phyloP scores from a whole-genome alignment of 2,113 vertebrate genomes.

The Cromileptes altivelis region DNA sequence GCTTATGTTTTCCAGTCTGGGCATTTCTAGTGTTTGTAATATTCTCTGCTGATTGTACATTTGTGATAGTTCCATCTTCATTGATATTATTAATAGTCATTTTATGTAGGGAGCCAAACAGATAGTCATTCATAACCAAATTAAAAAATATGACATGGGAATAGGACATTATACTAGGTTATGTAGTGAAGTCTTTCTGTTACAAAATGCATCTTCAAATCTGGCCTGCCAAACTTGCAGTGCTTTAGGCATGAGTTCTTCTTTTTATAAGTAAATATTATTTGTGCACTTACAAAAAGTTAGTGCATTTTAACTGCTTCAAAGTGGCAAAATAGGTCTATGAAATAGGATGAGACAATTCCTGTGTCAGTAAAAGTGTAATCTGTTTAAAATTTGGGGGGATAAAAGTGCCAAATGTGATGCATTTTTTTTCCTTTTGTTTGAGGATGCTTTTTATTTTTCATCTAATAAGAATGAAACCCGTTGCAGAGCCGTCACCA shows the following conservation, averaged over 20 bases:
- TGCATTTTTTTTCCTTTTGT: constrained; percentile 90
- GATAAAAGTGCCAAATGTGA: constrained; percentile 80
- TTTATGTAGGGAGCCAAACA: constrained; percentile 31
- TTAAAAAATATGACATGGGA: background rate
- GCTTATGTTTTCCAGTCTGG: constrained; percentile 50
- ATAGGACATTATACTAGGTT: background rate
- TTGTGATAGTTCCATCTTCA: constrained; percentile 75
- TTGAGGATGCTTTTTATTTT: constrained; percentile 96
- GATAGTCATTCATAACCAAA: constrained; percentile 26
- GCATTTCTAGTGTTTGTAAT: constrained; percentile 42
- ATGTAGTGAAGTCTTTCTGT: constrained; percentile 22
- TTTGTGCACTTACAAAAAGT: constrained; percentile 34
- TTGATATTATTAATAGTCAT: constrained; percentile 70
- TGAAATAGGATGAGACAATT: constrained; percentile 50
- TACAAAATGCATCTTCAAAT: constrained; percentile 45
- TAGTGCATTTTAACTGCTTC: constrained; percentile 12
- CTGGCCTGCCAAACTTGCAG: constrained; percentile 8
- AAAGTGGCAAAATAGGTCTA: constrained; percentile 36
- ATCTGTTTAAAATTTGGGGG: constrained; percentile 59
- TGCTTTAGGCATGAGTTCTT: constrained; percentile 26
- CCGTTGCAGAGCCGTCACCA: constrained; percentile 99
- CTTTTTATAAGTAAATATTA: constrained; percentile 25
- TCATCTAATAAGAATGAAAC: constrained; percentile 99
- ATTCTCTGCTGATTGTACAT: constrained; percentile 53
- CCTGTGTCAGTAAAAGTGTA: constrained; percentile 35